Conservation (phyloP, 2,888 invertebrate genomes). For the Embidobia sp. region DNA sequence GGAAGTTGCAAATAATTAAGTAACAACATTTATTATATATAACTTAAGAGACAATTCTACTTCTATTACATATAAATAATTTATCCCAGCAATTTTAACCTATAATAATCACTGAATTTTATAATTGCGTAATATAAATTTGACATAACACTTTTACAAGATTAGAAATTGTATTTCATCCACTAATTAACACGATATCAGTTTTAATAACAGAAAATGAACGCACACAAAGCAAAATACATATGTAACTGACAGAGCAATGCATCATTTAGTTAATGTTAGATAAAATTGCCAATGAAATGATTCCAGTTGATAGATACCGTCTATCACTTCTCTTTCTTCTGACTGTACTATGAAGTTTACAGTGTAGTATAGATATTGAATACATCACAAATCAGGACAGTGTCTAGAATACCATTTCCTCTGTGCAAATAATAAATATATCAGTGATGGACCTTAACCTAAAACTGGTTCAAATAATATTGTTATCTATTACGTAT, state of each 20-base stretch:
- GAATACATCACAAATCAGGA: slow-evolving; percentile 7
- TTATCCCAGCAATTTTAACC: too few species aligned
- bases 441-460: slow-evolving; percentile 25
- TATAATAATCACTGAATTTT: too few species aligned
- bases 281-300: slow-evolving; percentile 17
- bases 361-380: slow-evolving; percentile 15
- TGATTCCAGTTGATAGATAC: slow-evolving; percentile 7
- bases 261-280: slow-evolving; percentile 6
- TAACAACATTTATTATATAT: too few species aligned
- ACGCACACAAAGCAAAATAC: background rate
- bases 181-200: too few species aligned
- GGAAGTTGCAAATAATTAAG: too few species aligned
- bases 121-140: too few species aligned
- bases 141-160: too few species aligned
- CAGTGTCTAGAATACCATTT: slow-evolving; percentile 22
- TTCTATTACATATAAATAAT: too few species aligned
- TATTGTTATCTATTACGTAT: slow-evolving; percentile 34
- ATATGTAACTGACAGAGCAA: background rate
- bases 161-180: too few species aligned
- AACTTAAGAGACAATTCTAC: too few species aligned
- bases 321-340: slow-evolving; percentile 9
- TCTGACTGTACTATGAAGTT: background rate
- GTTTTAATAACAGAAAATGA: slow-evolving; percentile 1
- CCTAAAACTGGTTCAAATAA: slow-evolving; percentile 31
- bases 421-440: slow-evolving; percentile 25